Base-by-base conservation (phyloP, 2,113 vertebrate genomes). In the Sclerurus mexicanus region DNA sequence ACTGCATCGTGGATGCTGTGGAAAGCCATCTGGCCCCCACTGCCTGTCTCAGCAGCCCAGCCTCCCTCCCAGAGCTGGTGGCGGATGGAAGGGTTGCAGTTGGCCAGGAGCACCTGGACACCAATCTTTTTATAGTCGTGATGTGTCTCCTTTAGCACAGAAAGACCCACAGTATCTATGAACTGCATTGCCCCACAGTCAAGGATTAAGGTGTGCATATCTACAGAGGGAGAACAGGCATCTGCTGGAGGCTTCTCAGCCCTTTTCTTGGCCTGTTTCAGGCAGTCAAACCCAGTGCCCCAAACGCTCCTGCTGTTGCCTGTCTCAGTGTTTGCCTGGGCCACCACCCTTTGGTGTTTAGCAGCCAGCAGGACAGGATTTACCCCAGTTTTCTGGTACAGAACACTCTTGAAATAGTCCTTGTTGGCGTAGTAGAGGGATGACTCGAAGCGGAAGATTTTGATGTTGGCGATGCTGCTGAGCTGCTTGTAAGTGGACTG, bases 341-440 rank as follows among this genome's bases (percentile, higher is more conserved):
- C 53, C 46, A 80, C 76, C 58, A 85, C 67, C 79, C 96, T 98
- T 44, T 88, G 68, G 14, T 47, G 93, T 15, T 59, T 49, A 21
- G 91, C 58, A 71, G 97, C 97, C 95, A 98, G 97, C 81, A 97
- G 78, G 17, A 95, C 62, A 0, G 99, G 98, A 82, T 98, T 96
- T 8, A 99, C 94, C 17, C 98, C 98, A 2, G 96, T 97, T 18
- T 96, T 93, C 62, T 84, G 93, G 77, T 97, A 98, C 14, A 99
- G 98, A 14, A 95, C 97, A 3, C 95, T 97, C 82, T 98, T 99
- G 94, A 99, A 99, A 69, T 99, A 96, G 59, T 97, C 97, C 95
- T 99, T 99, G 98, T 99, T 99, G 86, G 98, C 98, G 39, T 99
- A 99, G 85, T 99, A 99, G 25, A 99, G 98, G 0, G 98, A 98